Base-by-base conservation (phyloP, 1,140 invertebrate species). In the Cardiocondyla obscurior region DNA sequence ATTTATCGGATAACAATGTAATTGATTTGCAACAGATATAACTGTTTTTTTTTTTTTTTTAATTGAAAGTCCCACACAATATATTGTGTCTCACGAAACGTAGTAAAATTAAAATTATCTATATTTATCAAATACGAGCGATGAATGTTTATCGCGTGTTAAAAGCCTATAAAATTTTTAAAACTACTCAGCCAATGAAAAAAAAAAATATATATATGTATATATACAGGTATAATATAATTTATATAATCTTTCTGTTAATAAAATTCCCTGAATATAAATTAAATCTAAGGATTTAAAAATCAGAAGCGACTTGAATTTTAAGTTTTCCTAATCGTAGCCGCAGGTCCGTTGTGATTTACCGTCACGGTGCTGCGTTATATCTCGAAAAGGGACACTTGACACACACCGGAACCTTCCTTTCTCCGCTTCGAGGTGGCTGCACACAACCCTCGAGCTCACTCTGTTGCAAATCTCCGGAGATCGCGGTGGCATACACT, bases 401-500 rank as follows among this genome's bases (percentile, higher is more conserved):
- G 51, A 81, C 65, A 81, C 28, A 81, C 19, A 73, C 30, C 25
- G 28, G 16, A 36, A 42, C 30, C 19, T 46, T 10, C 30, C 73
- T 69, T 53, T 51, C 44, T 69, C n/a, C 58, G 19, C 58, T 33
- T 33, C 42, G 39, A 36, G 73, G 19, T 76, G 58, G 42, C 19
- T 76, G 73, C 57, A 64, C 57, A 64, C 42, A 49, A 46, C 57
- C 28, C 73, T 49, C 39, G n/a, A 74, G 12, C 28, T 74, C 10
- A 62, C 39, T 49, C 16, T 39, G 42, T 60, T 81, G 83, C 85
- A 85, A 89, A 86, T 85, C 62, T 42, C 84, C 77, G 46, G 82
- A 88, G 60, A 85, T 82, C 76, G 49, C 36, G 22, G 44, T 25
- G 7, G 51, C 22, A 65, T 33, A 33, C 33, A 39, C 74, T 83